phyloP scores from a whole-genome alignment of 2,113 vertebrate genomes.

The Cyprinus carpio region DNA sequence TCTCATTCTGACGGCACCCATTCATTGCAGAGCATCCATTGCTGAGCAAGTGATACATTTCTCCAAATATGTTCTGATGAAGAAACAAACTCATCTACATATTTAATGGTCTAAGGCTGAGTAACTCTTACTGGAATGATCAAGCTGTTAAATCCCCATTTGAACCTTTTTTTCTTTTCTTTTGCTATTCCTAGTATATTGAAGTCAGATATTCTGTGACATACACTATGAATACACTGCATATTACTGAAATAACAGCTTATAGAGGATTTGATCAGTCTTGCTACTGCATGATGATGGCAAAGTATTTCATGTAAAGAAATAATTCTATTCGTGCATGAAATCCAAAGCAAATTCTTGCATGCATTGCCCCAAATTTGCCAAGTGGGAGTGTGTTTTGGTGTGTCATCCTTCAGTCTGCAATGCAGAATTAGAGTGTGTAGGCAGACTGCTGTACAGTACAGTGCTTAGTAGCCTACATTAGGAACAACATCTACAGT shows the following conservation, averaged over 20 bases:
- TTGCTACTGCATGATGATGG: neutral
- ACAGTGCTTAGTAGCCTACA: constrained; percentile 43
- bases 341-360: neutral
- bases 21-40: no score
- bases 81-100: neutral
- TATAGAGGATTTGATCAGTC: neutral
- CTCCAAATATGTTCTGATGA: no score
- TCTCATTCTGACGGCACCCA: no score
- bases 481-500: constrained; percentile 60
- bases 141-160: neutral
- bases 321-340: neutral
- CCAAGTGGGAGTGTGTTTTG: constrained; percentile 42
- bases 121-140: neutral
- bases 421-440: constrained; percentile 65
- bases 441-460: constrained; percentile 42
- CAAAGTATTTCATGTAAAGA: neutral
- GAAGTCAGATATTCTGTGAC: neutral
- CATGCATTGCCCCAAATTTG: constrained; percentile 36
- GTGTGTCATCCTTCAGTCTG: constrained; percentile 56
- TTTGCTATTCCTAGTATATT: neutral
- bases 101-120: neutral
- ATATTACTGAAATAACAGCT: neutral
- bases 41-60: no score
- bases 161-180: neutral
- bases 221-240: neutral